Evolutionary conservation across 2,113 vertebrate species (phyloP).

Genomic region (Callorhinus ursinus): DNA sequence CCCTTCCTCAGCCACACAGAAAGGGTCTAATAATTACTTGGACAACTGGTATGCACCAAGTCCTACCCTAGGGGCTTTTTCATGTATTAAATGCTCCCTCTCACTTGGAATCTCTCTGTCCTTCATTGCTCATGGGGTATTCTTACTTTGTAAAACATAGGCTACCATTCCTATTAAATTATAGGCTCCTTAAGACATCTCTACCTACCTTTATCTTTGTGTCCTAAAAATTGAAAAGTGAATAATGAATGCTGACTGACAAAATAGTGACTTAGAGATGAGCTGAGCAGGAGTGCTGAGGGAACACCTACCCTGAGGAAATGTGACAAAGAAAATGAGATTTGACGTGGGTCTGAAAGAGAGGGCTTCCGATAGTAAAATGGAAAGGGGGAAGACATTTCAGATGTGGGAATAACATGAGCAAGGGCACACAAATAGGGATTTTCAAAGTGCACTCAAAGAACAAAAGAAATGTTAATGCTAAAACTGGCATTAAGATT

Average conservation of each 20-base stretch:
- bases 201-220: neutral
- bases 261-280: neutral
- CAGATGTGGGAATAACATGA: neutral
- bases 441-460: neutral
- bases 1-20: neutral
- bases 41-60: neutral
- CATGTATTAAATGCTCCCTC: neutral
- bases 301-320: neutral
- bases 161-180: neutral
- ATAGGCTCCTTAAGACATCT: slow-evolving; percentile 20
- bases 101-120: neutral
- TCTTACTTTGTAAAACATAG: neutral
- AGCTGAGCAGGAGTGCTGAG: neutral
- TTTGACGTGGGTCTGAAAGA: neutral
- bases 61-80: neutral
- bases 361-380: neutral
- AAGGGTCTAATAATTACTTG: neutral
- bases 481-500: neutral
- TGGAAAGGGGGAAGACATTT: neutral
- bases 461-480: neutral
- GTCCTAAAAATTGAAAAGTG: neutral
- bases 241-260: neutral
- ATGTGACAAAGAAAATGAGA: neutral
- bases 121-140: neutral
- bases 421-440: neutral